phyloP scores from a whole-genome alignment of 2,797 vertebrate genomes.

The Xiphophorus birchmanni region DNA sequence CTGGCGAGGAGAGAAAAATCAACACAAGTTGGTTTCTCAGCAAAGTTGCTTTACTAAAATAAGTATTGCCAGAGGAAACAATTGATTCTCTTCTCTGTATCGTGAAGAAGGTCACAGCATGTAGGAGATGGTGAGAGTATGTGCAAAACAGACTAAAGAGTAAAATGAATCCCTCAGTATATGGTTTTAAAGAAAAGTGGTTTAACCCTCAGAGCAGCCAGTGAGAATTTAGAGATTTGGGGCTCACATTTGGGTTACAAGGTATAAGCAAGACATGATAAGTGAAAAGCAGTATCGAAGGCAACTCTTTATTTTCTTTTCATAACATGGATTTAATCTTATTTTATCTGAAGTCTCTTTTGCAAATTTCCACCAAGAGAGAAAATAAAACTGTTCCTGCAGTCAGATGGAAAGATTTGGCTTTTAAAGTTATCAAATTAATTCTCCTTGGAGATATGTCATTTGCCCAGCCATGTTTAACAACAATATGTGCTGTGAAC shows the following conservation, averaged over 20 bases:
- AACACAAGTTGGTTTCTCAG: constrained; percentile 32
- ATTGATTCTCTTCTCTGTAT: constrained; percentile 29
- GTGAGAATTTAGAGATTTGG: constrained; percentile 6
- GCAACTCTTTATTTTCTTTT: constrained; percentile 76
- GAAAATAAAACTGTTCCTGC: constrained; percentile 27
- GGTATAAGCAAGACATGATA: constrained; percentile 51
- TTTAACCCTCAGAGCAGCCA: constrained; percentile 54
- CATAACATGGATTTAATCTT: constrained; percentile 37
- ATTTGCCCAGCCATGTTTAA: constrained; percentile 47
- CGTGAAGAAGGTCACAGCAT: constrained; percentile 47
- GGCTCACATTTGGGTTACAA: constrained; percentile 61
- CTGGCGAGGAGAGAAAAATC: constrained; percentile 34
- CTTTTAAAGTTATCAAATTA: constrained; percentile 14
- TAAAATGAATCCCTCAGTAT: constrained; percentile 31
- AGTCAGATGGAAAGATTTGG: constrained; percentile 19
- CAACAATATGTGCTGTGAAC: constrained; percentile 56
- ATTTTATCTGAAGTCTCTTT: constrained; percentile 34
- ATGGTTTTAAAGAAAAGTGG: constrained; percentile 43
- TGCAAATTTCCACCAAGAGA: constrained; percentile 41
- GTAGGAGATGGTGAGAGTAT: constrained; percentile 67
- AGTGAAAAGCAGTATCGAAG: constrained; percentile 57
- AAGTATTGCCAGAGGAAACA: constrained; percentile 40
- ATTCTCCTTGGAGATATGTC: constrained; percentile 16
- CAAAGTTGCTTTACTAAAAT: constrained; percentile 9
- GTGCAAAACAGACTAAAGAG: constrained; percentile 75